Evolutionary conservation across 2,797 vertebrate genomes (phyloP), one percentile per base, ranked within the genome.

Genomic region (Pseudochaenichthys georgianus): DNA sequence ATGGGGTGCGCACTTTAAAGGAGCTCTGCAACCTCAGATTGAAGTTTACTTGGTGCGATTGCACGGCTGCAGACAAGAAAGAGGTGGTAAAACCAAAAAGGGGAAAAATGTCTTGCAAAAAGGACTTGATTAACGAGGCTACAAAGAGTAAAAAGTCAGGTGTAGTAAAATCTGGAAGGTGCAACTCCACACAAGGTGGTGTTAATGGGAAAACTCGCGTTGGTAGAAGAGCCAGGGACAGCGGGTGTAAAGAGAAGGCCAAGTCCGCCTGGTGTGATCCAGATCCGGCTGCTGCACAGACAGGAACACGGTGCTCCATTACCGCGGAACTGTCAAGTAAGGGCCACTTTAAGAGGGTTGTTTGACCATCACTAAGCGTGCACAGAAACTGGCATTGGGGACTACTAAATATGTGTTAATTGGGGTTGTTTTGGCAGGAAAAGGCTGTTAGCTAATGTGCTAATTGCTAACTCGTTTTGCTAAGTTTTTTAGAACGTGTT

Each of bases 251-350:
- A 4, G 67, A 17, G 51, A 58, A 70, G 68, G 68, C 46, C 57
- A 19, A 43, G 55, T 19, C 52, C 23, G 7, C 43, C 0, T 10
- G 16, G 10, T 16, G 57, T n/a, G 34, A 55, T n/a, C 54, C 15
- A 3, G 61, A 12, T 13, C 38, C 58, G 17, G 71, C 57, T 1
- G 65, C 78, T n/a, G 58, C 51, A 13, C 17, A 7, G 11, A n/a
- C 53, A n/a, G 53, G 17, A 45, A n/a, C 68, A 21, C 28, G 1
- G 11, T 21, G 46, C 5, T 23, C 48, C 5, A 47, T 8, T 5
- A n/a, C 47, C 16, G 7, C 42, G 47, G 28, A 19, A 63, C 31
- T 59, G 53, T 54, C 79, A 81, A 80, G 89, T 85, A 86, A 87
- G 75, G 51, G 46, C 59, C 45, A 66, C 64, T 11, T n/a, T 19